Base-by-base conservation (phyloP, 2,113 vertebrate species). In the Oncorhynchus keta region DNA sequence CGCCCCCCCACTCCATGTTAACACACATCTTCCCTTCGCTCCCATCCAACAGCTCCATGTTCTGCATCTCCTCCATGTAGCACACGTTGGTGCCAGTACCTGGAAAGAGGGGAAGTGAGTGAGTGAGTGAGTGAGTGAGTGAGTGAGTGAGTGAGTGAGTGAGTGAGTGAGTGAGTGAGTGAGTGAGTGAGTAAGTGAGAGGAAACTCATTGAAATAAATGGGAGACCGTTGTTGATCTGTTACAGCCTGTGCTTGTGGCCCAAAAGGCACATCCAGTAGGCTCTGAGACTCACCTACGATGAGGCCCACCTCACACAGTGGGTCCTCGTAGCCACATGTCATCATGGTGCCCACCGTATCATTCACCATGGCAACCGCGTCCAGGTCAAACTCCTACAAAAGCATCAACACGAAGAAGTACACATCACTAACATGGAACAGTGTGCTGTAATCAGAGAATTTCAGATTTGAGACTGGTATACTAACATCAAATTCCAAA, bases 311-410 rank as follows among this genome's bases (percentile, higher is more conserved):
- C 91, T 99, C 97, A 74, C 98, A 99, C 1, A 89, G 85, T 0
- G 96, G 95, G 82, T 99, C 97, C 83, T 98, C 97, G 0, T 98
- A 97, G 4, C 95, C 95, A 13, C 98, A 99, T 14, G 97, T 96
- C 97, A 99, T 99, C 98, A 99, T 99, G 8, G 97, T 99, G 66
- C 98, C 97, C 0, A 99, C 97, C 0, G 98, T 99, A 90, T 99
- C 98, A 0, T 99, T 99, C 22, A 99, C 97, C 77, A 99, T 90
- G 0, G 98, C 98, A 0, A 99, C 97, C 77, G 98, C 97, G 0
- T 95, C 97, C 88, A 99, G 86, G 84, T 99, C 95, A 18, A 99
- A 99, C 69, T 97, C 96, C 98, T 99, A 80, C 8, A 9, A 55
- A 5, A 55, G 5, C 51, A 55, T 45, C 39, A 45, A 45, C 39